Conservation (phyloP, 2,797 vertebrate species). For the Coendou prehensilis region DNA sequence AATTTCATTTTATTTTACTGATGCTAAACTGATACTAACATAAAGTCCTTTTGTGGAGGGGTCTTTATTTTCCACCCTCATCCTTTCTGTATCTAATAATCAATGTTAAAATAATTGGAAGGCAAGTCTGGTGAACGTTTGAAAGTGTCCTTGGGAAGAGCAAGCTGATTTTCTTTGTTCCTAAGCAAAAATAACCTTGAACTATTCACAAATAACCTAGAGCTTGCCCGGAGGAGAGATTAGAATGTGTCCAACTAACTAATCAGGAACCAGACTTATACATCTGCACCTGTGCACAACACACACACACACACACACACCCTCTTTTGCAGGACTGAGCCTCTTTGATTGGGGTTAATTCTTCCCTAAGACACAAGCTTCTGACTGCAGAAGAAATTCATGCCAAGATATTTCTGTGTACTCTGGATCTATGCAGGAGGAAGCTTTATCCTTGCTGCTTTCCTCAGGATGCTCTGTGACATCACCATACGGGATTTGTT, state of each 20-base stretch:
- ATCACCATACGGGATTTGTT: slow-evolving; percentile 64
- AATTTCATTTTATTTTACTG: slow-evolving; percentile 73
- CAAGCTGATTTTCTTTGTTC: slow-evolving; percentile 66
- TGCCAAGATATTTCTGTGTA: slow-evolving; percentile 63
- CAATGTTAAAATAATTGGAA: not conserved
- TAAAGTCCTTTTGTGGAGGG: not conserved
- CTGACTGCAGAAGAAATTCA: slow-evolving; percentile 74
- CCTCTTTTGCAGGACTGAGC: slow-evolving; percentile 45
- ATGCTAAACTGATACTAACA: slow-evolving; percentile 40
- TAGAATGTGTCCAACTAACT: slow-evolving; percentile 76
- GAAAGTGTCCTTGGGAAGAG: slow-evolving; percentile 1
- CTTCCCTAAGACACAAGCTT: slow-evolving; percentile 19
- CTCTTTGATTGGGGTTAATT: slow-evolving; percentile 3
- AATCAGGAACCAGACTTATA: slow-evolving; percentile 63
- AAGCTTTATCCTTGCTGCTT: slow-evolving; percentile 76
- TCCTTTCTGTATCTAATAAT: not conserved
- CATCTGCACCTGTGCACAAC: not conserved
- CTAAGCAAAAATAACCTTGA: slow-evolving; percentile 75
- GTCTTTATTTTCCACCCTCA: not conserved
- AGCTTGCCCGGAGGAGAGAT: slow-evolving; percentile 50
- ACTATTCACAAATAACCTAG: slow-evolving; percentile 78
- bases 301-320: not conserved
- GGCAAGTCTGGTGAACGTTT: not conserved
- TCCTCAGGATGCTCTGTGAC: slow-evolving; percentile 81
- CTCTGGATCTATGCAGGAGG: slow-evolving; percentile 44